Evolutionary conservation across 2,797 vertebrate species (phyloP).

Genomic region (Tolypeutes matacus): DNA sequence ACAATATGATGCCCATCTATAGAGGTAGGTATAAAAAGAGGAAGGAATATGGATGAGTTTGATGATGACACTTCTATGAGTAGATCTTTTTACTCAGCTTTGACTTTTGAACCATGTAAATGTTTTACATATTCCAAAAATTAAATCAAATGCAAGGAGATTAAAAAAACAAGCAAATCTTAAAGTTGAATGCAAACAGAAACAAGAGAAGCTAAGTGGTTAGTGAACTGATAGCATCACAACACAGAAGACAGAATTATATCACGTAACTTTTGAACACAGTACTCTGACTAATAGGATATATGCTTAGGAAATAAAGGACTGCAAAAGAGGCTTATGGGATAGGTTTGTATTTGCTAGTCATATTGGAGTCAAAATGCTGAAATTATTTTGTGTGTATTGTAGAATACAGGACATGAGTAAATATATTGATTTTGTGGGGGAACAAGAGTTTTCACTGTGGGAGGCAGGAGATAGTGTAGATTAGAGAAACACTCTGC

Average conservation of each 20-base stretch:
- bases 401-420: neutral
- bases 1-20: neutral
- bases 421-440: neutral
- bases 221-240: neutral
- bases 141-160: neutral
- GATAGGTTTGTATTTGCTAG: neutral
- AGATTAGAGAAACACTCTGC: neutral
- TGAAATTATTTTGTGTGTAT: neutral
- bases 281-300: neutral
- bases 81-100: neutral
- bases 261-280: neutral
- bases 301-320: neutral
- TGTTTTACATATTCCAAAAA: conserved; percentile 1
- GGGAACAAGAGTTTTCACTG: neutral
- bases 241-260: neutral
- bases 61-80: neutral
- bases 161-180: neutral
- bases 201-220: neutral
- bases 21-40: neutral
- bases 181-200: neutral
- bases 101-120: neutral
- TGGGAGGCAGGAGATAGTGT: neutral
- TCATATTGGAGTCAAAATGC: too few species aligned
- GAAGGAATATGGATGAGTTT: neutral
- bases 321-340: neutral